Evolutionary conservation across 2,113 vertebrate species (phyloP).

Genomic region (Crotalus tigris): DNA sequence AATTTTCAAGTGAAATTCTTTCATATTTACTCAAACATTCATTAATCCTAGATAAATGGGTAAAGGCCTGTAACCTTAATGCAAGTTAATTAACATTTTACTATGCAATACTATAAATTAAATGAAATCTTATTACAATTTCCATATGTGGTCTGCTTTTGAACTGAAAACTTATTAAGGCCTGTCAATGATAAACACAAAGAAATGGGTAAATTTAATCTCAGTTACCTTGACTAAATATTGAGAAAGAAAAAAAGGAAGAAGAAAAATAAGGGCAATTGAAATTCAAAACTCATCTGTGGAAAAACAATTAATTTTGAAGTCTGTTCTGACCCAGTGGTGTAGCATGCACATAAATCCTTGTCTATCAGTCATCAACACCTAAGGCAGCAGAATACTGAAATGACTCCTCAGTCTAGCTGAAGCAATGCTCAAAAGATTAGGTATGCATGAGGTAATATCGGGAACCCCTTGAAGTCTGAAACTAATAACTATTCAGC

Average conservation of each 20-base stretch:
- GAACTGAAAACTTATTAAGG: constrained; percentile 57
- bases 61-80: background rate
- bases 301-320: constrained; percentile 59
- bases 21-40: background rate
- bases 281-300: constrained; percentile 46
- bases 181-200: constrained; percentile 33
- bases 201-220: constrained; percentile 46
- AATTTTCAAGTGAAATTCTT: background rate
- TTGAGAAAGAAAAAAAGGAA: constrained; percentile 35
- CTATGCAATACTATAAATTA: constrained; percentile 16
- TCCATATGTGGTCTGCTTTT: constrained; percentile 30
- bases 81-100: constrained; percentile 45
- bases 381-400: constrained; percentile 37
- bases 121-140: constrained; percentile 19
- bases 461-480: constrained; percentile 47
- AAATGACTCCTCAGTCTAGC: constrained; percentile 31
- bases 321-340: constrained; percentile 33
- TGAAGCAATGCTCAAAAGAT: constrained; percentile 36
- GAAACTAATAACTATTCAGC: constrained; percentile 33
- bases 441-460: constrained; percentile 51
- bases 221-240: constrained; percentile 62
- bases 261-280: constrained; percentile 37
- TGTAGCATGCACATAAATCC: constrained; percentile 40
- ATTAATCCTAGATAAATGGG: background rate
- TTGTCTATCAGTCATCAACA: constrained; percentile 48